Percentiles rank a stretch among this genome's conserved stretches.
Evolutionary conservation across 2,113 vertebrate genomes (phyloP).

Genomic region (Micronisus gabar): DNA sequence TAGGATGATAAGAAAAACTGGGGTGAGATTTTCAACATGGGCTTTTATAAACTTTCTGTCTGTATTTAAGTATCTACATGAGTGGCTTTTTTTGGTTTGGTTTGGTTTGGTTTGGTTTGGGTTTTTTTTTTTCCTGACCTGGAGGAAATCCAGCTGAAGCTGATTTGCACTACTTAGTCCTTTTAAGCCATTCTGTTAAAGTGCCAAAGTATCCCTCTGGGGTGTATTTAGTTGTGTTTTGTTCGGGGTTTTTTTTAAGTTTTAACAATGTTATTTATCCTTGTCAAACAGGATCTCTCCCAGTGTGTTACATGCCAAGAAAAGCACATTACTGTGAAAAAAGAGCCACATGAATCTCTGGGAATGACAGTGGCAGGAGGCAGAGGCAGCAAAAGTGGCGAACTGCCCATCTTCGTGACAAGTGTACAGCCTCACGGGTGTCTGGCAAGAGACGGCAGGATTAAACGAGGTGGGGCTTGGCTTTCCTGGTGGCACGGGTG

Average conservation of each 20-base stretch:
- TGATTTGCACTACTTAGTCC: not conserved
- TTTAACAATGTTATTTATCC: conserved; percentile 4
- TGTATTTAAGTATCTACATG: not conserved
- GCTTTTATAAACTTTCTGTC: not conserved
- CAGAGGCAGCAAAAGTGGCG: conserved; percentile 94
- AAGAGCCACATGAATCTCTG: conserved; percentile 93
- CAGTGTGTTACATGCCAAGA: conserved; percentile 95
- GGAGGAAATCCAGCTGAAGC: not conserved
- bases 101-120: no score
- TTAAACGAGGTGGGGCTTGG: conserved; percentile 86
- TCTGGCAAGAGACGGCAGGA: conserved; percentile 90
- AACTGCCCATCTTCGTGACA: conserved; percentile 96
- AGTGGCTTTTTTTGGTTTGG: not conserved
- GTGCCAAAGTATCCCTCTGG: not conserved
- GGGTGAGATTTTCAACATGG: not conserved
- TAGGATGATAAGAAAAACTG: not conserved
- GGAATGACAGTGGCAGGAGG: conserved; percentile 98
- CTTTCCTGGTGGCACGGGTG: not conserved
- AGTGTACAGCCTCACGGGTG: conserved; percentile 96
- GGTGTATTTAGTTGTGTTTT: not conserved
- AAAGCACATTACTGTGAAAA: conserved; percentile 95
- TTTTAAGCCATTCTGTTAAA: not conserved
- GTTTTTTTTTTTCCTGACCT: not conserved
- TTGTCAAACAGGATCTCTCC: conserved; percentile 84
- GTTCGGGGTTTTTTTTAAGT: not conserved